Evolutionary conservation across 2,888 invertebrate genomes (phyloP).

Genomic region (Athalia rosae): DNA sequence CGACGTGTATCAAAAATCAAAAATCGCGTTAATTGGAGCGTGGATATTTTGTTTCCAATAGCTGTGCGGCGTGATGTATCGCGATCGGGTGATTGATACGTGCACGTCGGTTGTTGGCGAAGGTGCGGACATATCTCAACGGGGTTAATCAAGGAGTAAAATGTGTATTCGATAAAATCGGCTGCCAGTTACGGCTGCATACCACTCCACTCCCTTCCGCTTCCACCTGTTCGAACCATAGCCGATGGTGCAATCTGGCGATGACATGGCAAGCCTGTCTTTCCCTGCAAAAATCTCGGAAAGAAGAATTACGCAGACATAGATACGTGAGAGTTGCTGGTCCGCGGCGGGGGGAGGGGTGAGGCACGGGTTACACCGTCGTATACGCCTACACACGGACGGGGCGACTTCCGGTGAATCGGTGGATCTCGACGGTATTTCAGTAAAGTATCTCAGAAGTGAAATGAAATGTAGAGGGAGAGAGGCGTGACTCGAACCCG

Average conservation of each 20-base stretch:
- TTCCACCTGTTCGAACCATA: neutral
- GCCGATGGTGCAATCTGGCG: constrained; percentile 51
- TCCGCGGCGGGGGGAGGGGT: no score
- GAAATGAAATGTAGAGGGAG: constrained; percentile 68
- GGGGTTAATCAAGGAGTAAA: constrained; percentile 3
- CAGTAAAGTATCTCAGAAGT: constrained; percentile 66
- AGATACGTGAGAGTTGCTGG: constrained; percentile 17
- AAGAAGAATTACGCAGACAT: constrained; percentile 41
- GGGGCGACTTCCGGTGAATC: constrained; percentile 24
- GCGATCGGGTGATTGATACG: no score
- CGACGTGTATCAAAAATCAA: no score
- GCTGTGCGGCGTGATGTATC: no score
- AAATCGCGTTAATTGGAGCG: no score
- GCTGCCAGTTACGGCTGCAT: no score
- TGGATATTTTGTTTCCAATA: no score
- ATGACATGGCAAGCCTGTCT: constrained; percentile 58
- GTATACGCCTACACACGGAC: neutral
- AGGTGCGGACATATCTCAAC: constrained; percentile 1
- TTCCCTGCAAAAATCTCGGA: constrained; percentile 48
- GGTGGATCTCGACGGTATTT: constrained; percentile 60
- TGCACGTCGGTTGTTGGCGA: no score
- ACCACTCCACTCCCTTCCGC: neutral
- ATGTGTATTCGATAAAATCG: no score
- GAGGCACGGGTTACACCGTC: neutral
- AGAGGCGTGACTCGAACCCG: constrained; percentile 67